Base-by-base conservation (phyloP, 2,888 invertebrate genomes). In the Muscina levida region DNA sequence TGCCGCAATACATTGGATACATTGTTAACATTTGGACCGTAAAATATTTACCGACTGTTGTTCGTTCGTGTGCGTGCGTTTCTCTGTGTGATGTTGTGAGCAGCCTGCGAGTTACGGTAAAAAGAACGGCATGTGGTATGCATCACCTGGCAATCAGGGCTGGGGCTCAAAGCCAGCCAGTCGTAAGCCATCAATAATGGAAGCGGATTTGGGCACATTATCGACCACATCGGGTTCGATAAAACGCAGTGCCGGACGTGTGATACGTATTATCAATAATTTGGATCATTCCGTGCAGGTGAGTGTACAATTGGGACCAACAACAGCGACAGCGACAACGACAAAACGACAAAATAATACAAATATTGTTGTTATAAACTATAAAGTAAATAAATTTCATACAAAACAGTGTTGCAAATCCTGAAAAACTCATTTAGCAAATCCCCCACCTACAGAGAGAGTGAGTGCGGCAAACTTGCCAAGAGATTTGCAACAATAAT, bases 221-320 rank as follows among this genome's bases (percentile, higher is more conserved):
- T 93, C 94, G 78, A 93, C 91, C 90, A 93, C 91, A 87, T 92
- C 91, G 84, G 91, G 91, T 83, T 90, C 91, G 82, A 92, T 94
- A 88, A 96, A 96, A 87, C 95, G 96, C 11, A 93, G 95, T 85
- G 95, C 96, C 79, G 95, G 97, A 65, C 92, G 96, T 85, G 95
- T 97, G 85, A 97, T 98, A 89, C 93, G 97, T 85, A 97, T 98
- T 88, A 96, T 98, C 88, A 98, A 98, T 91, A 97, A 97, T 90
- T 94, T 95, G 92, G 96, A 97, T 91, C 97, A 97, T 89, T 95
- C 96, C 46, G 95, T 97, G 86, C 96, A 97, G 94, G 96, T 96
- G 90, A 90, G 86, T 86, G 74, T 39, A 39, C 77, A 72, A 72
- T 68, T 75, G 72, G 74, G 67, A 72, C 2, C 46, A 53, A 56